phyloP scores from a whole-genome alignment of 2,113 vertebrate species.

The Varanus salvator region DNA sequence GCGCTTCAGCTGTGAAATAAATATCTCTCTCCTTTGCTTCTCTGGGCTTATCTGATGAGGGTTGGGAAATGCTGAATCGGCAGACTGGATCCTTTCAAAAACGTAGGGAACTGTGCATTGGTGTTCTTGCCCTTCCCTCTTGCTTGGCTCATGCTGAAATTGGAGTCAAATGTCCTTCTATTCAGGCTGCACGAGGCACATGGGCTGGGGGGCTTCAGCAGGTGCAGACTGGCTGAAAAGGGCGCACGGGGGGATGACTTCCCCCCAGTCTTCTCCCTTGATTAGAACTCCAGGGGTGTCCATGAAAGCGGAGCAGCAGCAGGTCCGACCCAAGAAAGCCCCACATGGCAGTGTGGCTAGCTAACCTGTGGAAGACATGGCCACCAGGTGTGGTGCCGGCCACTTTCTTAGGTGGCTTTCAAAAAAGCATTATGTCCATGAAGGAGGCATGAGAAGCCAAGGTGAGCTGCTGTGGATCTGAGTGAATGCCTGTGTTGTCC shows the following conservation, averaged over 20 bases:
- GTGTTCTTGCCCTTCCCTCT: too few species aligned
- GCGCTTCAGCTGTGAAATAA: conserved; percentile 33
- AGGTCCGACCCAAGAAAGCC: too few species aligned
- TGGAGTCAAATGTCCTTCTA: background rate
- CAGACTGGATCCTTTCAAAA: background rate
- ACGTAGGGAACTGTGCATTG: background rate
- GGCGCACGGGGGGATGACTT: background rate
- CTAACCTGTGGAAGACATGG: too few species aligned
- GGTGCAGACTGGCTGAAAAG: background rate
- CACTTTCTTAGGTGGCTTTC: too few species aligned
- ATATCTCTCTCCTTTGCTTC: conserved; percentile 4
- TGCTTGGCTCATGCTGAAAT: background rate
- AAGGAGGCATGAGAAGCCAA: too few species aligned
- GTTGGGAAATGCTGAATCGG: conserved; percentile 26
- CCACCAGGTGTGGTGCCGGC: too few species aligned
- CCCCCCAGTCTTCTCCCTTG: background rate
- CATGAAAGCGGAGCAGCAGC: too few species aligned
- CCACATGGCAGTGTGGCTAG: too few species aligned
- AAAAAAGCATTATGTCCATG: too few species aligned
- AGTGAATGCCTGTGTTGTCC: too few species aligned
- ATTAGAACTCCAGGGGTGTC: too few species aligned
- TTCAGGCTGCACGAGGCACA: background rate
- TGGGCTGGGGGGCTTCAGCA: background rate
- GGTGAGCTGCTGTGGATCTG: too few species aligned
- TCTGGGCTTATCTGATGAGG: background rate